Evolutionary conservation across 1,140 invertebrate species (phyloP).

Genomic region (Ericerus pela): DNA sequence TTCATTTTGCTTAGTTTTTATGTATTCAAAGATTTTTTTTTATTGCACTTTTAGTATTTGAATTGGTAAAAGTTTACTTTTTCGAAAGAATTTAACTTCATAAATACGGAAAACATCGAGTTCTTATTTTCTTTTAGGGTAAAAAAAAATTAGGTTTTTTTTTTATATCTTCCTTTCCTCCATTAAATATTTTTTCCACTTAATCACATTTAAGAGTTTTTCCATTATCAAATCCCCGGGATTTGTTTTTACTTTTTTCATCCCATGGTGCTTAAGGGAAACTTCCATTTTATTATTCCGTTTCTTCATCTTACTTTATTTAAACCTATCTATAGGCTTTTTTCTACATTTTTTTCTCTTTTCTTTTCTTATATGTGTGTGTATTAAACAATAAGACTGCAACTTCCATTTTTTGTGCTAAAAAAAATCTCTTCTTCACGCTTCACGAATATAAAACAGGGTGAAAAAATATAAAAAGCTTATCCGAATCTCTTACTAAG

Average conservation of each 20-base stretch:
- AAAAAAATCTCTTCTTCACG: conserved; percentile 4
- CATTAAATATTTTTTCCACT: conserved; percentile 12
- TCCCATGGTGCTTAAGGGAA: conserved; percentile 7
- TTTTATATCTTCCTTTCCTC: conserved; percentile 8
- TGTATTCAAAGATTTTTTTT: too few species aligned
- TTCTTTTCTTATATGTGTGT: not conserved
- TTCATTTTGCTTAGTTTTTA: too few species aligned
- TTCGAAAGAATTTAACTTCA: not conserved
- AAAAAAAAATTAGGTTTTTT: not conserved
- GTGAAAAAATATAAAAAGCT: conserved; percentile 12
- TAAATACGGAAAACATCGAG: conserved; percentile 7
- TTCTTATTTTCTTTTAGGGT: conserved; percentile 11
- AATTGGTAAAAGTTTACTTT: conserved; percentile 5
- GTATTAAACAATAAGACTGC: conserved; percentile 5
- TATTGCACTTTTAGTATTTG: not conserved
- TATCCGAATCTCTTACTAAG: conserved; percentile 1
- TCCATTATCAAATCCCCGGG: conserved; percentile 9
- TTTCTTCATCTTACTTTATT: conserved; percentile 12
- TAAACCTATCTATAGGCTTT: conserved; percentile 11
- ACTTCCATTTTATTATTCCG: conserved; percentile 12
- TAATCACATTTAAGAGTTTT: conserved; percentile 12
- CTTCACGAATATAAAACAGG: conserved; percentile 10
- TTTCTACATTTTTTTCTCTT: not conserved
- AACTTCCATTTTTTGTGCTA: conserved; percentile 7
- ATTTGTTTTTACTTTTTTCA: conserved; percentile 12